Evolutionary conservation across 2,888 invertebrate genomes (phyloP).

Genomic region (Drosophila falleni): DNA sequence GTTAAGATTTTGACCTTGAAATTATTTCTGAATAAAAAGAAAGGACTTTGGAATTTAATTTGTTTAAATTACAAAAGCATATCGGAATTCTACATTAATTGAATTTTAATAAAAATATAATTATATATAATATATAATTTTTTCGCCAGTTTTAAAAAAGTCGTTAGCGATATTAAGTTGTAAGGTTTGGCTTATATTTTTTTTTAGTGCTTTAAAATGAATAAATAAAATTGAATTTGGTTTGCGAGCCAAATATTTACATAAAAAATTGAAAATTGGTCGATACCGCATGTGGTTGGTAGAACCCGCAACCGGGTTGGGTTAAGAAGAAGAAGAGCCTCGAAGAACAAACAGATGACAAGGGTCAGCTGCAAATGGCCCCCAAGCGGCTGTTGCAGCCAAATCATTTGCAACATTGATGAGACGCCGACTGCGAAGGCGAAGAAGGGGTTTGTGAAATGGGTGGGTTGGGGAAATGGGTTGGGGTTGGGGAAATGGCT

Average conservation of each 20-base stretch:
- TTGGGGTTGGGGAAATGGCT: not conserved
- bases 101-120: too few relatives aligned
- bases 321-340: conserved; percentile 1
- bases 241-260: conserved; percentile 23
- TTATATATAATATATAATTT: not conserved
- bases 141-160: too few relatives aligned
- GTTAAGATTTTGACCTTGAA: too few relatives aligned
- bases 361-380: conserved; percentile 58
- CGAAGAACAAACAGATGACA: conserved; percentile 47
- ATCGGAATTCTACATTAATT: too few relatives aligned
- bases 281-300: conserved; percentile 10
- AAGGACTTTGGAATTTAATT: too few relatives aligned
- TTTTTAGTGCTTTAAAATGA: not conserved
- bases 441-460: not conserved
- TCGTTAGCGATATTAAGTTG: not conserved
- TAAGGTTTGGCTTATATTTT: not conserved
- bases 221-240: conserved; percentile 20
- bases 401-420: conserved; percentile 76
- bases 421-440: conserved; percentile 22
- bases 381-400: conserved; percentile 53
- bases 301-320: not conserved
- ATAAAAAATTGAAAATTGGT: conserved; percentile 7
- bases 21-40: too few relatives aligned
- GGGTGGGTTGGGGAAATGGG: too few relatives aligned
- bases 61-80: too few relatives aligned